Percentiles rank a stretch among this genome's conserved stretches.
Evolutionary conservation across 2,888 invertebrate genomes (phyloP).

Genomic region (Lepas anatifera): DNA sequence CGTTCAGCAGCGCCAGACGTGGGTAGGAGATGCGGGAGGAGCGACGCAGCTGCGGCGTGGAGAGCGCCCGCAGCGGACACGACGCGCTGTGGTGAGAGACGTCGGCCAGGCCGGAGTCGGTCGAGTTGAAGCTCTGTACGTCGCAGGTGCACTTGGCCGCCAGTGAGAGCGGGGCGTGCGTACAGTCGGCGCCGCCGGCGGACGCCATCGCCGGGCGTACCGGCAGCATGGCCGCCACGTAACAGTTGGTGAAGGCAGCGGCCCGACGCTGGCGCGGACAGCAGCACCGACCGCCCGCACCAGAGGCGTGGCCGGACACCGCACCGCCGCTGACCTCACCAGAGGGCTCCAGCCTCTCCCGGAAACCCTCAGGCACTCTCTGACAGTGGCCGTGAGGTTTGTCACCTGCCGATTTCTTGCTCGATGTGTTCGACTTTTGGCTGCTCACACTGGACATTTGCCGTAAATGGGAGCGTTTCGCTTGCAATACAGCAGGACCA

Average conservation of each 20-base stretch:
- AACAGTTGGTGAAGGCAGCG: conserved; percentile 15
- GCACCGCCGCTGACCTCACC: no score
- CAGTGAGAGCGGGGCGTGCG: not conserved
- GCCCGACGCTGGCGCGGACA: no score
- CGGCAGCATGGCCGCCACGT: conserved; percentile 18
- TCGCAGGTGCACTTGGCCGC: conserved; percentile 20
- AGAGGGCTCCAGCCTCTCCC: no score
- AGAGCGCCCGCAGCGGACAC: conserved; percentile 43
- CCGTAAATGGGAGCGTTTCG: no score
- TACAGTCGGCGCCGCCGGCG: not conserved
- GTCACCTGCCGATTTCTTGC: no score
- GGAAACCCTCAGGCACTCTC: no score
- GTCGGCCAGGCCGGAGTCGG: conserved; percentile 71
- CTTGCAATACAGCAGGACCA: no score
- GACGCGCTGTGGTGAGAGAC: conserved; percentile 31
- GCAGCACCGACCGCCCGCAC: no score
- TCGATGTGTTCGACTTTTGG: no score
- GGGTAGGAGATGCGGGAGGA: conserved; percentile 2
- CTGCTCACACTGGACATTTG: no score
- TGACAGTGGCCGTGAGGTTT: no score
- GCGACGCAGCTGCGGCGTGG: conserved; percentile 2
- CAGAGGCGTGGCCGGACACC: no score
- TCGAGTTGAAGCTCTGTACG: conserved; percentile 36
- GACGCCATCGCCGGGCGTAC: conserved; percentile 15
- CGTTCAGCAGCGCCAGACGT: conserved; percentile 1